Base-by-base conservation (phyloP, 2,888 invertebrate genomes). In the Drosophila longiperda region DNA sequence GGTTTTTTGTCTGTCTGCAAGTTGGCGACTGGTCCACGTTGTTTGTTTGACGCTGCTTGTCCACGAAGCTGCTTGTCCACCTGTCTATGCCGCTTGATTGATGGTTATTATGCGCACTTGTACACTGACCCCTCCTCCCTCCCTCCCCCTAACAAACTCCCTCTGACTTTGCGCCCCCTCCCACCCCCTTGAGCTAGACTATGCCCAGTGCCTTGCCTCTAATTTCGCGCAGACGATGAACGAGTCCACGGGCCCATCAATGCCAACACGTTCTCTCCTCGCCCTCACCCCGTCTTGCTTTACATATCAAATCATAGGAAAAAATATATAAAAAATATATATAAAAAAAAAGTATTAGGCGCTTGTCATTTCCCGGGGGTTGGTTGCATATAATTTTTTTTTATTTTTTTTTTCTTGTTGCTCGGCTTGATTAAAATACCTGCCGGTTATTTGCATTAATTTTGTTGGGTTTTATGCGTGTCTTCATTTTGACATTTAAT, bases 81-180 rank as follows among this genome's bases (percentile, higher is more conserved):
- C 89, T 87, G 84, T 87, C 90, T 83, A 84, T 89, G 85, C 79
- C 77, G 87, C 85, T 87, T 91, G 91, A 91, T 91, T 84, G 89
- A 89, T 91, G 88, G 89, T 90, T 89, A 89, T 89, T 89, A 91
- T 90, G 91, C 91, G 81, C 86, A 88, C 90, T 89, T 85, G 85
- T 80, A 82, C 82, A 73, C 68, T 63, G 61, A 60, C 57, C 68
- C 70, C 38, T 59, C 33, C 65, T 48, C 49, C 29, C 29, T 7
- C 15, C 9, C 42, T 11, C 8, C 36, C 36, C 5, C 29, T 23
- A 0, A 3, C 42, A 48, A 32, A 17, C 36, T 15, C 15, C 52
- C 6, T 54, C 26, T 29, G 55, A 36, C 55, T 55, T 45, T 23
- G 23, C 23, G n/a, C 45, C 15, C 45, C 5, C 26, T 2, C 26